These are phyloP conservation scores for Trachymyrmex cornetzi DNA, from an alignment of 1,140 invertebrate species.

Conservation along the genomic window DNA sequence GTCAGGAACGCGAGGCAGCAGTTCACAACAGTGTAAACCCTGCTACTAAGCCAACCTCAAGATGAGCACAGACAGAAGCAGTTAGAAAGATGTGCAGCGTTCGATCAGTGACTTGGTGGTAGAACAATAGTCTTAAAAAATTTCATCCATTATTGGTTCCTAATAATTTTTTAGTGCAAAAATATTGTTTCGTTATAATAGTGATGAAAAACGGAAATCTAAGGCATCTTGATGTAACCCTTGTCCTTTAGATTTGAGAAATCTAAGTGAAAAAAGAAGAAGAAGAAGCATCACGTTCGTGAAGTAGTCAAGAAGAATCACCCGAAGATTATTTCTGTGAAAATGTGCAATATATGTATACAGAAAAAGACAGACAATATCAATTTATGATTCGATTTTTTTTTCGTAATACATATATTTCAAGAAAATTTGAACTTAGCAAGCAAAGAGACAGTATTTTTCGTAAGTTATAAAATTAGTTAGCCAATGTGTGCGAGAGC, in stretches of 20 bases:
- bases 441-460: neutral
- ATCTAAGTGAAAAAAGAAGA: neutral
- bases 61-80: neutral
- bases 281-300: neutral
- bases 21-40: neutral
- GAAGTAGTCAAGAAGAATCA: neutral
- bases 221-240: neutral
- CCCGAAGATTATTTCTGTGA: neutral
- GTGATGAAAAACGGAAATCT: neutral
- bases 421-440: neutral
- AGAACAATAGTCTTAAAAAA: neutral
- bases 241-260: neutral
- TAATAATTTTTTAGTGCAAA: neutral
- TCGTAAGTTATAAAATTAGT: neutral
- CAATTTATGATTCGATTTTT: neutral
- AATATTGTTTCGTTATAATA: neutral
- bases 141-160: neutral
- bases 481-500: neutral
- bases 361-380: neutral
- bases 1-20: neutral
- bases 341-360: neutral
- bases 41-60: constrained; percentile 11
- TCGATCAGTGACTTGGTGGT: neutral
- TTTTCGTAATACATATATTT: neutral
- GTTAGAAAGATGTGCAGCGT: neutral